phyloP scores from a whole-genome alignment of 2,797 vertebrate genomes.

The Smutsia temminckii region DNA sequence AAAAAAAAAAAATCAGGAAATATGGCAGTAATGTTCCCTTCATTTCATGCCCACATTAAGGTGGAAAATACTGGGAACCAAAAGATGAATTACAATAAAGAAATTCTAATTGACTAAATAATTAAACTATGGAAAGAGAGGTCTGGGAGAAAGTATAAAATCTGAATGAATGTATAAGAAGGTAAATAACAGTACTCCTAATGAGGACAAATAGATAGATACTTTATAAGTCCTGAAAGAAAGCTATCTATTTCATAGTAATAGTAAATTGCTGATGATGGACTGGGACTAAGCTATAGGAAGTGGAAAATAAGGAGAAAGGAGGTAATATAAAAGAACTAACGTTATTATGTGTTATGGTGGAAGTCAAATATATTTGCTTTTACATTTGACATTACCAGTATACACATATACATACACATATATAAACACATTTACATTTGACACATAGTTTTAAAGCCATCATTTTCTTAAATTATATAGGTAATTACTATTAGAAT shows the following conservation, averaged over 20 bases:
- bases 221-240: constrained; percentile 14
- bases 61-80: constrained; percentile 19
- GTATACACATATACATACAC: background rate
- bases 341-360: background rate
- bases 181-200: background rate
- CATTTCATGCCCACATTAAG: background rate
- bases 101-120: constrained; percentile 25
- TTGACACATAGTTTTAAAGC: background rate
- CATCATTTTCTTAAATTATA: background rate
- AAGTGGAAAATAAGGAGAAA: background rate
- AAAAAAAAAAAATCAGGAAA: background rate
- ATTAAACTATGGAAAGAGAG: constrained; percentile 13
- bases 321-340: background rate
- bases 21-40: background rate
- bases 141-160: background rate
- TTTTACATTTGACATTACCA: background rate
- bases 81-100: constrained; percentile 10
- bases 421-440: background rate
- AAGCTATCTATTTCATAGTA: background rate
- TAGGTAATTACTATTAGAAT: background rate
- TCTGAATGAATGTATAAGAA: background rate
- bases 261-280: background rate
- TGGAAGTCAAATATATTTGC: background rate
- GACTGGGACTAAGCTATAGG: background rate
- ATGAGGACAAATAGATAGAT: background rate